Conservation (phyloP, 2,113 vertebrate species). For the Centropus bengalensis region DNA sequence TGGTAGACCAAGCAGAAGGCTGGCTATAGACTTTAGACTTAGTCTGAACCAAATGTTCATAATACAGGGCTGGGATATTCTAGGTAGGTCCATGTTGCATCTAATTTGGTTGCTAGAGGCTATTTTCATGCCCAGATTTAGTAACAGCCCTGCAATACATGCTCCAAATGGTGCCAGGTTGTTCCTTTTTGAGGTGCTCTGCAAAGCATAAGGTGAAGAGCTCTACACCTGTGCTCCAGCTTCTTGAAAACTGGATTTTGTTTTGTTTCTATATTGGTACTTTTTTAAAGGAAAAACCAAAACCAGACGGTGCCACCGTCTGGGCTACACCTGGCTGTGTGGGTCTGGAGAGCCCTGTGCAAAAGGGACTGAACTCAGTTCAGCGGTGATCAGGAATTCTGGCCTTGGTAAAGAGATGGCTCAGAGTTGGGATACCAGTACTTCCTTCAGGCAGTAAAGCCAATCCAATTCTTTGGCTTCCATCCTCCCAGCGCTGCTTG, state of each 20-base stretch:
- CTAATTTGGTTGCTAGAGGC: neutral
- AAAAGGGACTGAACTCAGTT: neutral
- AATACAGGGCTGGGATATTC: neutral
- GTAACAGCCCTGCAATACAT: neutral
- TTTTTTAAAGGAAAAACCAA: neutral
- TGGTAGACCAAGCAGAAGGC: constrained; percentile 11
- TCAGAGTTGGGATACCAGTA: neutral
- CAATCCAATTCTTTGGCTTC: neutral
- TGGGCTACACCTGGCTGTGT: neutral
- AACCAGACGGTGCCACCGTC: fast-evolving
- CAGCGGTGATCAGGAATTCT: neutral
- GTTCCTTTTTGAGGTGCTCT: neutral
- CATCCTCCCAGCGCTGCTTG: neutral
- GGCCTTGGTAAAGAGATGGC: neutral
- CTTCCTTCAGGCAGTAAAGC: neutral
- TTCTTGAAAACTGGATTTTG: neutral
- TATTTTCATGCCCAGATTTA: neutral
- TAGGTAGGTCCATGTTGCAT: neutral
- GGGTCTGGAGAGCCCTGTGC: fast-evolving
- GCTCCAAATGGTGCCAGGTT: neutral
- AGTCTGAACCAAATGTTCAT: neutral
- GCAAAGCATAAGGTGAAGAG: neutral
- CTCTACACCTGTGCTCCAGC: neutral
- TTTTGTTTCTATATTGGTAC: too few relatives aligned
- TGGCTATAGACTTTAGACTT: neutral